Evolutionary conservation across 2,888 invertebrate genomes (phyloP).

Genomic region (Hemicrepidius hirtus): DNA sequence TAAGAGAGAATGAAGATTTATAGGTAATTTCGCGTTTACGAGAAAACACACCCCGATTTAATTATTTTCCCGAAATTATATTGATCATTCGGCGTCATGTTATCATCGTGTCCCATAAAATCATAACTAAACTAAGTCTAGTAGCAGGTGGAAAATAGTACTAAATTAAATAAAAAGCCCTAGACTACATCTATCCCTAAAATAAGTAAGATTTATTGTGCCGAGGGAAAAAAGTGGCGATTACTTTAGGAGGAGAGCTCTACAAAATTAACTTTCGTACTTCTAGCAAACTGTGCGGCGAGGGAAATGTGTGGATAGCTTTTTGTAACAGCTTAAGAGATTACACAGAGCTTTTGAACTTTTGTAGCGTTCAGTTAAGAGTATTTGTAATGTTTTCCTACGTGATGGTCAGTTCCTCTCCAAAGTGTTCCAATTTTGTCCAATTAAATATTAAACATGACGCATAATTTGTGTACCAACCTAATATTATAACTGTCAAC

Average conservation of each 20-base stretch:
- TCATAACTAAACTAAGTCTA: slow-evolving; percentile 5
- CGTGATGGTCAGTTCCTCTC: slow-evolving; percentile 10
- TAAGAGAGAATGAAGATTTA: slow-evolving; percentile 44
- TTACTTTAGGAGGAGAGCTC: slow-evolving; percentile 53
- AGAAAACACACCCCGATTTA: slow-evolving; percentile 18
- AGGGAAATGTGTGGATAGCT: slow-evolving; percentile 54
- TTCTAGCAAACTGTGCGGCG: slow-evolving; percentile 53
- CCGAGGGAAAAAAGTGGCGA: slow-evolving; percentile 53
- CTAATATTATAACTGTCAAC: too few relatives aligned
- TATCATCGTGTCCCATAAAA: not conserved
- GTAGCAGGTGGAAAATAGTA: slow-evolving; percentile 44
- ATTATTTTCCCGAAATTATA: slow-evolving; percentile 24
- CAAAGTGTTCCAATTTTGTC: not conserved
- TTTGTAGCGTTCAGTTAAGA: slow-evolving; percentile 48
- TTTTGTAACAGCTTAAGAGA: slow-evolving; percentile 54
- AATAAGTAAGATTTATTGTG: slow-evolving; percentile 54
- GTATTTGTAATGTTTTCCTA: slow-evolving; percentile 45
- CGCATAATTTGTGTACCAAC: too few relatives aligned
- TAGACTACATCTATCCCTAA: slow-evolving; percentile 49
- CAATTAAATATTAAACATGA: not conserved
- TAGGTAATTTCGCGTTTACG: slow-evolving; percentile 34
- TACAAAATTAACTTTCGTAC: slow-evolving; percentile 54
- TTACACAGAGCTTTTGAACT: slow-evolving; percentile 54
- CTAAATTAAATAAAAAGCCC: slow-evolving; percentile 50
- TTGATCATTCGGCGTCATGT: not conserved